Percentiles rank a stretch among this genome's conserved stretches.
phyloP scores from a whole-genome alignment of 2,888 invertebrate species.

The Tyria jacobaeae region DNA sequence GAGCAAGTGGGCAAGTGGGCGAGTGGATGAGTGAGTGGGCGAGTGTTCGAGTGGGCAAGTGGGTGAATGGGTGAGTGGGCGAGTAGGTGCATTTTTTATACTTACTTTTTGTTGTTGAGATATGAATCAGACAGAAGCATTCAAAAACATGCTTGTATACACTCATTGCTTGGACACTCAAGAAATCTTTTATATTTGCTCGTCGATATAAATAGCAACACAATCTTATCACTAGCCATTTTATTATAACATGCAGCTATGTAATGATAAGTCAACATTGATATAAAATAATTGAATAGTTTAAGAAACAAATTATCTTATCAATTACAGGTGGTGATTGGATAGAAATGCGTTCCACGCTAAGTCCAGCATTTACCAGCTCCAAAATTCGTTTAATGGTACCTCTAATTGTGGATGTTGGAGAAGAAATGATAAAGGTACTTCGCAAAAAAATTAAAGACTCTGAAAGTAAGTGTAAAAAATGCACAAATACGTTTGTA shows the following conservation, averaged over 20 bases:
- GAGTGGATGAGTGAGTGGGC: too few relatives aligned
- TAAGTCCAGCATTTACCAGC: conserved; percentile 81
- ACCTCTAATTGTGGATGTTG: conserved; percentile 71
- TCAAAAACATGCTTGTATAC: too few relatives aligned
- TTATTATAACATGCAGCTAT: not conserved
- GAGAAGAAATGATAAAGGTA: conserved; percentile 61
- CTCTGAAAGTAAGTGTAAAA: conserved; percentile 39
- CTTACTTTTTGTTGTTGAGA: too few relatives aligned
- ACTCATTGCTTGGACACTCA: too few relatives aligned
- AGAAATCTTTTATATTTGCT: too few relatives aligned
- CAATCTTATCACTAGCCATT: not conserved
- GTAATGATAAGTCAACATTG: not conserved
- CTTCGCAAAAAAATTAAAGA: conserved; percentile 55
- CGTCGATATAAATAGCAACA: too few relatives aligned
- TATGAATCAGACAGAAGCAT: too few relatives aligned
- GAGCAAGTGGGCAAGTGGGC: too few relatives aligned
- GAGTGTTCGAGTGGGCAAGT: too few relatives aligned
- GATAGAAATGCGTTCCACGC: conserved; percentile 70
- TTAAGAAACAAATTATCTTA: not conserved
- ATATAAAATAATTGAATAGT: not conserved
- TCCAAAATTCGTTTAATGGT: conserved; percentile 78
- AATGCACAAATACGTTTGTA: too few relatives aligned
- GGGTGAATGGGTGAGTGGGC: too few relatives aligned
- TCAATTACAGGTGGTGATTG: conserved; percentile 54
- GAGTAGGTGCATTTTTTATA: too few relatives aligned